Base-by-base conservation (phyloP, 53 echinoderm and acorn worm species). In the Zoroaster sp. region DNA sequence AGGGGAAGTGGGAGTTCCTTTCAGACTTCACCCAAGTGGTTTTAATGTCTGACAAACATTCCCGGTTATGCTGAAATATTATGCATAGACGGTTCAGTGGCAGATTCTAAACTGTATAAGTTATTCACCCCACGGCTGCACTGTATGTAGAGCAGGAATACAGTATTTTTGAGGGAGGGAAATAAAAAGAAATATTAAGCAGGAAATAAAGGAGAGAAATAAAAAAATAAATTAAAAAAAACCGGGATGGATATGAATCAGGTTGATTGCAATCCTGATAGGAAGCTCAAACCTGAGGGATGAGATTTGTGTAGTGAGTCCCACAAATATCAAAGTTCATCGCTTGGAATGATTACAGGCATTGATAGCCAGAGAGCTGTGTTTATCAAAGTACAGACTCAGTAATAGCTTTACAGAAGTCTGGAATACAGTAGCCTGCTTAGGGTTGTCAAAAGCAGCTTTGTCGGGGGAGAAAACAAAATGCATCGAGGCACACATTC, bases 311-410 rank as follows among this genome's bases (percentile, higher is more conserved):
- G 68, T 43, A 43, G 82, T 17, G 9, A 18, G 82, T 41, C 66
- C 28, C 25, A 28, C 42, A 82, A 82, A 82, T 82, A 82, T 53
- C 82, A 82, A 66, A 82, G 82, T 65, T 82, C 82, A 82, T 28
- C 31, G 31, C 45, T 45, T 36, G 13, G 33, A 32, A 40, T 31
- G 82, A 67, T 66, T n/a, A 53, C 11, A 32, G 18, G 45, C 82
- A 66, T 41, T 31, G 68, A 40, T 80, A 33, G 76, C 17, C 23
- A 47, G 47, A 28, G 17, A 28, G 28, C 11, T 25, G 63, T 59
- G 63, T 59, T 25, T 59, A 59, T 59, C 63, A 59, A 59, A 59
- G 63, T 59, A 59, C 63, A 59, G 28, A 59, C 63, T 59, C 63
- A 11, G 28, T 59, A 59, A 59, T 59, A 59, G 51, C 13, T 31